phyloP scores from a whole-genome alignment of 1,140 invertebrate genomes.

The Tetragonula clypearis region DNA sequence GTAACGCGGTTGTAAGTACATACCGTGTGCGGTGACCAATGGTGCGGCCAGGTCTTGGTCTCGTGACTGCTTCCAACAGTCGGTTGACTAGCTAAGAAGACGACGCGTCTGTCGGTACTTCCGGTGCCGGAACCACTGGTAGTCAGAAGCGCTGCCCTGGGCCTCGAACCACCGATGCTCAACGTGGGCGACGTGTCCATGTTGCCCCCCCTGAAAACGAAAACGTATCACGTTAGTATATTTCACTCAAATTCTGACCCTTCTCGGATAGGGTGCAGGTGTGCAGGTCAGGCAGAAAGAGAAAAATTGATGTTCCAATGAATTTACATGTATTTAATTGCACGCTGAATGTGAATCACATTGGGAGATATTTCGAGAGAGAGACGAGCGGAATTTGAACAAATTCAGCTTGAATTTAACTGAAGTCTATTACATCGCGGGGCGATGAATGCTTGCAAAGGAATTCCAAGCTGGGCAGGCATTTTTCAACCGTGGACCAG shows the following conservation, averaged over 20 bases:
- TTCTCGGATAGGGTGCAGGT: too few relatives aligned
- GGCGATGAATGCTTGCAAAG: conserved; percentile 40
- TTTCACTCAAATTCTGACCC: too few relatives aligned
- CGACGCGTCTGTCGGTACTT: conserved; percentile 76
- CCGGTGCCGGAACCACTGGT: conserved; percentile 75
- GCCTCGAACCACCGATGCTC: conserved; percentile 76
- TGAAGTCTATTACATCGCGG: conserved; percentile 44
- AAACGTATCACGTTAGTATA: background rate
- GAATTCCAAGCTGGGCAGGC: conserved; percentile 18
- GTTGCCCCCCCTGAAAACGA: conserved; percentile 41
- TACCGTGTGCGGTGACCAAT: conserved; percentile 80
- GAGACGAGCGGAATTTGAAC: conserved; percentile 24
- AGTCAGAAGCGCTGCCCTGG: conserved; percentile 77
- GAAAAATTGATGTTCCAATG: background rate
- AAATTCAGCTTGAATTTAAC: conserved; percentile 54
- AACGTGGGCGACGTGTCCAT: conserved; percentile 79
- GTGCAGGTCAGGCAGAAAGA: too few relatives aligned
- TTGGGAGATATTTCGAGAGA: background rate
- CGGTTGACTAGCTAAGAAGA: conserved; percentile 78
- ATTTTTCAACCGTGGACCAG: conserved; percentile 42
- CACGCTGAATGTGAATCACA: conserved; percentile 32
- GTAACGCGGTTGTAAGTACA: conserved; percentile 45
- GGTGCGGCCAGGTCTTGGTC: conserved; percentile 79
- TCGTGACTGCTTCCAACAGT: conserved; percentile 71
- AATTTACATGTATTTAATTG: background rate